Conservation (phyloP, 2,888 invertebrate genomes). For the Galerucella nymphaeae region DNA sequence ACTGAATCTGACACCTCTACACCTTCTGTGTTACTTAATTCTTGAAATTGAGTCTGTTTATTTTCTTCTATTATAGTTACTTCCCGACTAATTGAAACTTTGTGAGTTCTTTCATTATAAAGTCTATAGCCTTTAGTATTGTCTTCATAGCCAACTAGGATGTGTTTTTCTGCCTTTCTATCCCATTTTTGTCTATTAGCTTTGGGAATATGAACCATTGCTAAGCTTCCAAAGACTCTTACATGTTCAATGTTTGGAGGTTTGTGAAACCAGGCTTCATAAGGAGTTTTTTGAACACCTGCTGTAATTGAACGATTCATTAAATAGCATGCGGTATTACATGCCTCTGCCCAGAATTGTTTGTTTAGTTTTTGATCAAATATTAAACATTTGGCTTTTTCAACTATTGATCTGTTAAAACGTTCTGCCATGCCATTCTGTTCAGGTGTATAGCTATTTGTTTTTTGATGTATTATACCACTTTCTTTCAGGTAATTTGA, state of each 20-base stretch:
- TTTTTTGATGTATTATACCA: slow-evolving; percentile 51
- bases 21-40: not conserved
- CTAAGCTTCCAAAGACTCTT: slow-evolving; percentile 41
- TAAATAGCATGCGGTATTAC: slow-evolving; percentile 40
- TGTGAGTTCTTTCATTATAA: slow-evolving; percentile 35
- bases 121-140: slow-evolving; percentile 48
- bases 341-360: slow-evolving; percentile 43
- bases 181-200: slow-evolving; percentile 47
- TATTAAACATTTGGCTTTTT: slow-evolving; percentile 45
- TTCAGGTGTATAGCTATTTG: slow-evolving; percentile 51
- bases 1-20: slow-evolving; percentile 35
- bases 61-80: slow-evolving; percentile 36
- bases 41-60: not conserved
- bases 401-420: slow-evolving; percentile 46
- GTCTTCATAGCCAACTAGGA: slow-evolving; percentile 50
- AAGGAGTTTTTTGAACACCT: slow-evolving; percentile 34
- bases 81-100: slow-evolving; percentile 34
- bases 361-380: slow-evolving; percentile 38
- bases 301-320: slow-evolving; percentile 35
- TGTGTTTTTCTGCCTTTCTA: slow-evolving; percentile 43
- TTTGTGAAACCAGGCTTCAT: slow-evolving; percentile 39
- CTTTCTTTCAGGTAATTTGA: slow-evolving; percentile 30
- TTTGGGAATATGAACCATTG: slow-evolving; percentile 47
- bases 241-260: slow-evolving; percentile 47
- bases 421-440: slow-evolving; percentile 52